Base-by-base conservation (phyloP, 2,113 vertebrate genomes). In the Bubo blakistoni region DNA sequence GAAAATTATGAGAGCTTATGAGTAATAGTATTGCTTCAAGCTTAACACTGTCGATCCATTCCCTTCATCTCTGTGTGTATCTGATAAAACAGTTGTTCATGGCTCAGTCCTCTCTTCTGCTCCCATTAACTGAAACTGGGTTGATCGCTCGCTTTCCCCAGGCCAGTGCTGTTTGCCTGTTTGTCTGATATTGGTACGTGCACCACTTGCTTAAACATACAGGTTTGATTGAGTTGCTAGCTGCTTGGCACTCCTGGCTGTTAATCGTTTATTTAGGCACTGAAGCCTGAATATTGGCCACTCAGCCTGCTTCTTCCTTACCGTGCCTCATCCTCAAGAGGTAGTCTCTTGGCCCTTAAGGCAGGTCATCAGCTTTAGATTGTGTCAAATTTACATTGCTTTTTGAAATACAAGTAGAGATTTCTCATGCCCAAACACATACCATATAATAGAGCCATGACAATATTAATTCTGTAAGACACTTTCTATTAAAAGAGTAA, bases 181-280 rank as follows among this genome's bases (percentile, higher is more conserved):
- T 78, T 42, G 11, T 42, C 7, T 51, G 59, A 5, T 42, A 5
- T 0, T 21, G 44, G 16, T 62, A 26, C 0, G 0, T 65, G 55
- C 44, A 13, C 0, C 0, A 0, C 65, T 51, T 70, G 55, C 36
- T 38, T 67, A 17, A 25, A 58, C 44, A 19, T 19, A 12, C 5
- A 1, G 74, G n/a, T 27, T 9, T 46, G 70, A 19, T 36, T 86
- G 66, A 40, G 10, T 58, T 84, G 29, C 25, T 30, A 16, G 5
- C 34, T 81, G 51, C 72, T 27, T 49, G 63, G 27, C 54, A 24
- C 54, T 73, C 25, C 1, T 11, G n/a, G 22, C 69, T 83, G 11
- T 11, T 58, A 78, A 73, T 54, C 27, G 3, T 67, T 78, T 62
- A 36, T 46, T 51, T 9, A 62, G 65, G 46, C 19, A 13, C 63